Percentiles rank a stretch among this genome's conserved stretches.
Conservation (phyloP, 1,140 invertebrate genomes). For the Magallana angulata region DNA sequence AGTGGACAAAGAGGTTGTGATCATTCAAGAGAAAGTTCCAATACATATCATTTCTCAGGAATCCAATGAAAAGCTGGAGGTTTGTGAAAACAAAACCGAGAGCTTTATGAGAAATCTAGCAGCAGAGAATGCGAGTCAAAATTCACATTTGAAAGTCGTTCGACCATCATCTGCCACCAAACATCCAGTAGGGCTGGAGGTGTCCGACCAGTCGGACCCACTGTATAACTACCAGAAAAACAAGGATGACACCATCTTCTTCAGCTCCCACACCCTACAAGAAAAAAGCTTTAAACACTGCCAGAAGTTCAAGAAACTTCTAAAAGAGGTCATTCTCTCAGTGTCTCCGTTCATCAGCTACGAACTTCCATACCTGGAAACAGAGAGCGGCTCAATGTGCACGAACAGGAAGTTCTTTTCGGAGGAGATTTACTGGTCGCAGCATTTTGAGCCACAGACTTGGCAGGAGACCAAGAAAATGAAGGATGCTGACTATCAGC, state of each 20-base stretch:
- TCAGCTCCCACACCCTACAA: constrained; percentile 63
- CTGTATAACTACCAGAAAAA: constrained; percentile 76
- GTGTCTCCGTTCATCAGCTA: constrained; percentile 93
- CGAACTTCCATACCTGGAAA: constrained; percentile 92
- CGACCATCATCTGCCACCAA: background rate
- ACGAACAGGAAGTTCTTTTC: constrained; percentile 88
- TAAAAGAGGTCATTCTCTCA: constrained; percentile 88
- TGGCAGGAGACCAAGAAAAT: constrained; percentile 61
- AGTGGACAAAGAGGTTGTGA: background rate
- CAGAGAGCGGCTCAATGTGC: constrained; percentile 89
- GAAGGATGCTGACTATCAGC: constrained; percentile 60
- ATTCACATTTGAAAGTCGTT: background rate
- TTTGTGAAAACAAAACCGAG: background rate
- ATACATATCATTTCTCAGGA: background rate
- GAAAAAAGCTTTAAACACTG: constrained; percentile 69
- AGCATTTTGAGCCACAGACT: constrained; percentile 74
- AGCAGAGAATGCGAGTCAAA: background rate
- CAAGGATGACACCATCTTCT: constrained; percentile 78
- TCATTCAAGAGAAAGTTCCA: constrained; percentile 1
- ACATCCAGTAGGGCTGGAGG: constrained; percentile 22
- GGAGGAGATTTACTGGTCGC: constrained; percentile 88
- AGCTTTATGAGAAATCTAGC: background rate
- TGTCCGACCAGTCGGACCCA: constrained; percentile 79
- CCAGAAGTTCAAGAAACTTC: constrained; percentile 85
- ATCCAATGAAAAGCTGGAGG: background rate